Percentiles rank a stretch among this genome's conserved stretches.
phyloP scores from a whole-genome alignment of 2,888 invertebrate species.

The Drosophila borealis region DNA sequence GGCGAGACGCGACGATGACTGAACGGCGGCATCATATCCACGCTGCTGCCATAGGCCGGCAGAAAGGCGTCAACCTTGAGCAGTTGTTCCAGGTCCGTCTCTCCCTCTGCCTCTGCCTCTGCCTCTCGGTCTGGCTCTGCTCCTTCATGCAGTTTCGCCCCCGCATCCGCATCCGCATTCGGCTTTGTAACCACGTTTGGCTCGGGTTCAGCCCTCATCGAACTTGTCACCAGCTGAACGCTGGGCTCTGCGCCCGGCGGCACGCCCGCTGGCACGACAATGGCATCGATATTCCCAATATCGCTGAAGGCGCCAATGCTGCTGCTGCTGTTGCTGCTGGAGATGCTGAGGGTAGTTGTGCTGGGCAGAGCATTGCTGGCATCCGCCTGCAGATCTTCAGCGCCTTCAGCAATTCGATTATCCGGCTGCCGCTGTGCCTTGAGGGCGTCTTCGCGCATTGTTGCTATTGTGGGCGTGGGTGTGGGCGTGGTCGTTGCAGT shows the following conservation, averaged over 20 bases:
- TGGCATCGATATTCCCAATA: constrained; percentile 79
- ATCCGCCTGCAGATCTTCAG: constrained; percentile 52
- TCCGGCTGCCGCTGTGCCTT: constrained; percentile 9
- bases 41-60: constrained; percentile 64
- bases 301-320: constrained; percentile 19
- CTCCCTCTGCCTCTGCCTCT: constrained; percentile 11
- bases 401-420: constrained; percentile 39
- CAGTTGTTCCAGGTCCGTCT: constrained; percentile 62
- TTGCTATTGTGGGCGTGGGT: constrained; percentile 34
- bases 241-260: constrained; percentile 17
- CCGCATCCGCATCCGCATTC: constrained; percentile 18
- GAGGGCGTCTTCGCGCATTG: constrained; percentile 28
- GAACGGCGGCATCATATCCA: constrained; percentile 53
- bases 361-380: constrained; percentile 54
- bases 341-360: constrained; percentile 39
- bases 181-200: constrained; percentile 18
- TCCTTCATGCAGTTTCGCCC: neutral
- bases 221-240: constrained; percentile 72
- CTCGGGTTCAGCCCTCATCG: constrained; percentile 36
- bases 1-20: constrained; percentile 76
- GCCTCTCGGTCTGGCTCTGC: constrained; percentile 3
- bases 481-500: constrained; percentile 26
- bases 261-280: constrained; percentile 76
- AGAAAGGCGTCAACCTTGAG: constrained; percentile 78
- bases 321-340: constrained; percentile 40